Evolutionary conservation across 2,888 invertebrate genomes (phyloP).

Genomic region (Drosophila testacea): DNA sequence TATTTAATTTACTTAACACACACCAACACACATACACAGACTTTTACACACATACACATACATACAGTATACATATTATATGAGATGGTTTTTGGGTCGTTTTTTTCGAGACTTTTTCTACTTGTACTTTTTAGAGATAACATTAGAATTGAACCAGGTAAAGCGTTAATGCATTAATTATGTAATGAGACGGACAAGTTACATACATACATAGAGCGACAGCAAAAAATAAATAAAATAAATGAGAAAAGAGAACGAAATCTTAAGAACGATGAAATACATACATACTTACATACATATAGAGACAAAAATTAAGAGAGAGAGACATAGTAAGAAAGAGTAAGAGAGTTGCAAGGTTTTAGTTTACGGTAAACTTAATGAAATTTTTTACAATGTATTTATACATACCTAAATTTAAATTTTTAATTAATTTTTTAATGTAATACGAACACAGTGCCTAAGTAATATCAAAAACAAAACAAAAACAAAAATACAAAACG

Average conservation of each 20-base stretch:
- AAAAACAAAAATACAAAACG: slow-evolving; percentile 66
- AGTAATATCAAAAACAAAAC: slow-evolving; percentile 82
- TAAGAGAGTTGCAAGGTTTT: slow-evolving; percentile 71
- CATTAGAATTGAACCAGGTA: slow-evolving; percentile 48
- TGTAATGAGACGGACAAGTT: slow-evolving; percentile 47
- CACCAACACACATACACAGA: slow-evolving; percentile 19
- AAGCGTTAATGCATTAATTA: slow-evolving; percentile 46
- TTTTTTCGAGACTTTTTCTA: slow-evolving; percentile 67
- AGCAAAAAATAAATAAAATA: slow-evolving; percentile 19
- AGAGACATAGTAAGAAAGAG: slow-evolving; percentile 4
- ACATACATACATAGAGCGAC: slow-evolving; percentile 56
- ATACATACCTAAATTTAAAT: slow-evolving; percentile 83
- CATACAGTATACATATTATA: slow-evolving; percentile 31
- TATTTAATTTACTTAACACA: slow-evolving; percentile 37
- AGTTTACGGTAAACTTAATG: slow-evolving; percentile 79
- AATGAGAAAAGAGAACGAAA: slow-evolving; percentile 9
- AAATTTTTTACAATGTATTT: slow-evolving; percentile 81
- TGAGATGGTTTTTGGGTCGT: slow-evolving; percentile 24
- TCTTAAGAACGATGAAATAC: slow-evolving; percentile 26
- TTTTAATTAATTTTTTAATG: slow-evolving; percentile 84
- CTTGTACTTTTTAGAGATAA: slow-evolving; percentile 68
- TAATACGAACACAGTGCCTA: slow-evolving; percentile 85
- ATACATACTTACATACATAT: slow-evolving; percentile 56
- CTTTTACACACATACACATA: slow-evolving; percentile 28
- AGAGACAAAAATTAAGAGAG: slow-evolving; percentile 6